phyloP scores from a whole-genome alignment of 2,113 vertebrate species.

The Microcebus tavaratra region DNA sequence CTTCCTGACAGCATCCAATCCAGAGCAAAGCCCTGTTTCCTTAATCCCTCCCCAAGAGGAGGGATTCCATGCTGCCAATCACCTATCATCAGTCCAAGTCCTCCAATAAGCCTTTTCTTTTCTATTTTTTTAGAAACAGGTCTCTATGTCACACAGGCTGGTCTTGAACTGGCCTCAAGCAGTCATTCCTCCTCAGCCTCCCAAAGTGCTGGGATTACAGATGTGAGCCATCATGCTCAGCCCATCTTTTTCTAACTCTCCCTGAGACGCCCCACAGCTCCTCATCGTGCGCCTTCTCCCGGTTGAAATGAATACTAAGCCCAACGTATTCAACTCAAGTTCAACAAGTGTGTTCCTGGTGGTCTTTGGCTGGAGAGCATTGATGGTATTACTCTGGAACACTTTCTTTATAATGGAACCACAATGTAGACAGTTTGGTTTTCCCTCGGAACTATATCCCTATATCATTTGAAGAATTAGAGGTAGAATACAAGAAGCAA shows the following conservation, averaged over 20 bases:
- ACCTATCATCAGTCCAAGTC: not conserved
- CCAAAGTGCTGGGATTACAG: too few species aligned
- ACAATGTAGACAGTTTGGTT: not conserved
- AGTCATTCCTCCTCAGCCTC: too few species aligned
- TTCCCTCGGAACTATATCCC: not conserved
- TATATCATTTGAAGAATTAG: not conserved
- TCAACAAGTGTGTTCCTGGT: not conserved
- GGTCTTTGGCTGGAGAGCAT: not conserved
- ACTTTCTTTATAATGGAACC: not conserved
- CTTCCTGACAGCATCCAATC: not conserved
- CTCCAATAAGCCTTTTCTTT: not conserved
- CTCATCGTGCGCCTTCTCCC: not conserved
- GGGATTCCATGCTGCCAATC: not conserved
- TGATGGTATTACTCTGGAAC: not conserved
- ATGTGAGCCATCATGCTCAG: too few species aligned
- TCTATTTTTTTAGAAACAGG: too few species aligned
- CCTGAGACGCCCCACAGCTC: not conserved
- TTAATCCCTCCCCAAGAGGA: not conserved
- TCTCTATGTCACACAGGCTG: too few species aligned
- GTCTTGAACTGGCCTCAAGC: too few species aligned
- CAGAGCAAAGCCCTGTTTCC: not conserved
- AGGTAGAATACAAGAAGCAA: not conserved
- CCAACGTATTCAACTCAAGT: not conserved
- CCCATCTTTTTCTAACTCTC: not conserved
- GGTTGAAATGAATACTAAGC: not conserved